phyloP scores from a whole-genome alignment of 2,113 vertebrate genomes.

The Cercopithecus mona region DNA sequence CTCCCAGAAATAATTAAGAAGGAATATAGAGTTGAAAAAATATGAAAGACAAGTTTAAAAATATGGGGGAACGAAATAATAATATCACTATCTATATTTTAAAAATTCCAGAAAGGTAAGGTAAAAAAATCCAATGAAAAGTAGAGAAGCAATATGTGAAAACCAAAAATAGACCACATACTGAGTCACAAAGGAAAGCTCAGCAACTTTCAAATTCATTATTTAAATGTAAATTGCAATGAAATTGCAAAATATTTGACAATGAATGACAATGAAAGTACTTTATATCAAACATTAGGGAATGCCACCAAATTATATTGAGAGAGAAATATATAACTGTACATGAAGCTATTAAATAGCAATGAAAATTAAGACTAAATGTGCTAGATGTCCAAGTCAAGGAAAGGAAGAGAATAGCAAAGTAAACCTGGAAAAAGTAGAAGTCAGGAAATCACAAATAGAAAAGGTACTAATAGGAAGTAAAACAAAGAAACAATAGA shows the following conservation, averaged over 20 bases:
- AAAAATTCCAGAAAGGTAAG: background rate
- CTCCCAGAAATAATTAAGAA: background rate
- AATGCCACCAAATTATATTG: background rate
- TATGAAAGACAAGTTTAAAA: background rate
- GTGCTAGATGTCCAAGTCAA: background rate
- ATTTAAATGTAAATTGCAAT: constrained; percentile 37
- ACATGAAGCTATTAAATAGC: background rate
- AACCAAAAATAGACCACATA: background rate
- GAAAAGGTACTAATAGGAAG: background rate
- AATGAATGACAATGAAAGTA: background rate
- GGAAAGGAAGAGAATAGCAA: background rate
- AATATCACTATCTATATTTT: background rate
- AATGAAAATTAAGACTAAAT: background rate
- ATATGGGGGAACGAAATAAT: background rate
- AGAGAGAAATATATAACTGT: background rate
- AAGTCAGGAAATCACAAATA: background rate
- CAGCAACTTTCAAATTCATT: constrained; percentile 8
- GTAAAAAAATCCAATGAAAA: background rate
- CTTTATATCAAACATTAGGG: background rate
- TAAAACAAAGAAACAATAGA: background rate
- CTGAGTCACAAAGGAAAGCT: constrained; percentile 1
- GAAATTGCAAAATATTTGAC: constrained; percentile 24
- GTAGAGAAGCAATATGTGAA: background rate
- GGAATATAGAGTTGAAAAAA: background rate
- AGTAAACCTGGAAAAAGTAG: background rate